phyloP scores from a whole-genome alignment of 1,140 invertebrate genomes.

The Leguminivora glycinivorella region DNA sequence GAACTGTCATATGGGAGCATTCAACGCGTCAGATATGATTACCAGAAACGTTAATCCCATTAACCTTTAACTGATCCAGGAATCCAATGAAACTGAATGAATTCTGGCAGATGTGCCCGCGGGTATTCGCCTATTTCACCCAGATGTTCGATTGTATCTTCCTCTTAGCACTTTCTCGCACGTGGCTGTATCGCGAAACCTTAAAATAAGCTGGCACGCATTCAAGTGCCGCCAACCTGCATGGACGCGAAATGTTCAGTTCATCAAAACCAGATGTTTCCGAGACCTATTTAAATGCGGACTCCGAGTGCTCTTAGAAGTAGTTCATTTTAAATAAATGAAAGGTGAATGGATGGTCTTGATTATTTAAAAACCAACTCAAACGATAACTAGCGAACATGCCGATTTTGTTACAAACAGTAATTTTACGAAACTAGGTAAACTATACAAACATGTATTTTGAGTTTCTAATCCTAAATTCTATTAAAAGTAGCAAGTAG shows the following conservation, averaged over 20 bases:
- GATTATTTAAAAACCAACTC: too few relatives aligned
- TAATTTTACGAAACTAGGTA: too few relatives aligned
- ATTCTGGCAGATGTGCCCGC: not conserved
- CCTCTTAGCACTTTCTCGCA: not conserved
- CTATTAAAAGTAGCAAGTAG: too few relatives aligned
- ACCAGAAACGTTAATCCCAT: too few relatives aligned
- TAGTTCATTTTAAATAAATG: not conserved
- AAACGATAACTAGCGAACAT: too few relatives aligned
- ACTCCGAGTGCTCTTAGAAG: conserved; percentile 30
- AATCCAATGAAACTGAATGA: not conserved
- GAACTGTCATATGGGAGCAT: too few relatives aligned
- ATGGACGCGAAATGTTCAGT: conserved; percentile 73
- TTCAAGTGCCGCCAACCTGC: conserved; percentile 73
- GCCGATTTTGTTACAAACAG: too few relatives aligned
- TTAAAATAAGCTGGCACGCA: conserved; percentile 76
- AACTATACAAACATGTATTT: too few relatives aligned
- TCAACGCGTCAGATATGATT: too few relatives aligned
- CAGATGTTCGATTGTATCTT: not conserved
- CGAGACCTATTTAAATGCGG: conserved; percentile 59
- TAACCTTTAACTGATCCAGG: not conserved
- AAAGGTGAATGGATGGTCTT: too few relatives aligned
- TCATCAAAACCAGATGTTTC: conserved; percentile 75
- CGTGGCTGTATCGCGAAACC: conserved; percentile 19
- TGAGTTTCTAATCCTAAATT: too few relatives aligned
- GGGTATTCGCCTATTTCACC: not conserved